Conservation (phyloP, 1,140 invertebrate genomes). For the Pinna nobilis region DNA sequence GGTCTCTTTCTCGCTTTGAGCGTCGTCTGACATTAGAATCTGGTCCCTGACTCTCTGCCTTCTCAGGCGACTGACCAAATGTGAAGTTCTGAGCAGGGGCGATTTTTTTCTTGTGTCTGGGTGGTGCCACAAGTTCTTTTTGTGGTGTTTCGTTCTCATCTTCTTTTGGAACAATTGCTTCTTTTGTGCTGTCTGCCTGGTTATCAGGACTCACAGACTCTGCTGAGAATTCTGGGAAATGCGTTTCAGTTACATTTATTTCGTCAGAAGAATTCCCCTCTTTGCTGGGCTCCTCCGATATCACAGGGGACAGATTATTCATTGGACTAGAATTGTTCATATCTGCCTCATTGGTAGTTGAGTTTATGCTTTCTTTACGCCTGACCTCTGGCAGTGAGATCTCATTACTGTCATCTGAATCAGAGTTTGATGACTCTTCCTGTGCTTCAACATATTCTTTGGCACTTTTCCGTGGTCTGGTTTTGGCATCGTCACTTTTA, state of each 20-base stretch:
- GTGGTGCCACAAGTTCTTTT: not conserved
- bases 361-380: slow-evolving; percentile 6
- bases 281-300: not conserved
- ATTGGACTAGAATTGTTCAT: slow-evolving; percentile 22
- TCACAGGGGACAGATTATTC: slow-evolving; percentile 13
- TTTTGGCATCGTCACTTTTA: slow-evolving; percentile 9
- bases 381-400: slow-evolving; percentile 14
- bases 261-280: not conserved
- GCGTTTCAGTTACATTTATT: slow-evolving; percentile 22
- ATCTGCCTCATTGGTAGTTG: slow-evolving; percentile 7
- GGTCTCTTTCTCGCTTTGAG: slow-evolving; percentile 44
- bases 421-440: slow-evolving; percentile 13
- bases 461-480: slow-evolving; percentile 13
- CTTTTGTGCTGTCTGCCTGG: not conserved
- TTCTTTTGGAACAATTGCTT: not conserved
- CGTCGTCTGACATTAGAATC: slow-evolving; percentile 52
- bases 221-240: slow-evolving; percentile 11
- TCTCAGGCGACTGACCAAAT: slow-evolving; percentile 34
- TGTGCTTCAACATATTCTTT: slow-evolving; percentile 26
- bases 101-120: slow-evolving; percentile 20
- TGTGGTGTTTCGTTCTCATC: not conserved
- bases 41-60: slow-evolving; percentile 16
- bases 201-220: slow-evolving; percentile 10
- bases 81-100: slow-evolving; percentile 21
- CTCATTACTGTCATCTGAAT: slow-evolving; percentile 24